These are phyloP conservation scores for Muschampia plurimacula DNA, from an alignment of 2,888 invertebrate species.

Conservation along the genomic window DNA sequence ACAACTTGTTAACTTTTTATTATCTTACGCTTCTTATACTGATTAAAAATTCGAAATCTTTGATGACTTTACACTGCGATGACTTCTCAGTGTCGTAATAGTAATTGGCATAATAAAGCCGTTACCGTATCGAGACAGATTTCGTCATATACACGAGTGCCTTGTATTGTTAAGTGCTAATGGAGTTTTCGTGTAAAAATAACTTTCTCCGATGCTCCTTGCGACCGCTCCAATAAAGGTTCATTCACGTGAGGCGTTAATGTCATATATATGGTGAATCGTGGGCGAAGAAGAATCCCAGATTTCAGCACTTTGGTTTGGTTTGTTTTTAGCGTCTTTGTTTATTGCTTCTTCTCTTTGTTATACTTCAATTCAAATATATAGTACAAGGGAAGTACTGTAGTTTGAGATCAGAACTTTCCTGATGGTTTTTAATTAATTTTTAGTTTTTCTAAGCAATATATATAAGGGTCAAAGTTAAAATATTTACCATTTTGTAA, in stretches of 20 bases:
- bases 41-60: conserved; percentile 20
- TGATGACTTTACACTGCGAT: conserved; percentile 17
- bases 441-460: no score
- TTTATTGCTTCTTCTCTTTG: not conserved
- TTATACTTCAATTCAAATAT: not conserved
- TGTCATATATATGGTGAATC: conserved; percentile 6
- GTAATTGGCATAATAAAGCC: conserved; percentile 37
- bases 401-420: not conserved
- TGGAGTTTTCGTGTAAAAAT: conserved; percentile 39
- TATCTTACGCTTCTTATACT: not conserved
- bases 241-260: conserved; percentile 26
- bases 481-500: not conserved
- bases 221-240: conserved; percentile 27
- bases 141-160: conserved; percentile 35
- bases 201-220: conserved; percentile 35
- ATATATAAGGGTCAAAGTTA: not conserved
- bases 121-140: conserved; percentile 33
- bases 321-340: not conserved
- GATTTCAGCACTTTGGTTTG: not conserved
- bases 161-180: conserved; percentile 35
- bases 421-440: no score
- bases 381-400: not conserved
- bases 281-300: conserved; percentile 13
- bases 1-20: not conserved
- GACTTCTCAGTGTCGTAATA: conserved; percentile 20